Percentiles rank a stretch among this genome's conserved stretches.
Evolutionary conservation across 2,888 invertebrate species (phyloP).

Genomic region (Parelbella ahira): DNA sequence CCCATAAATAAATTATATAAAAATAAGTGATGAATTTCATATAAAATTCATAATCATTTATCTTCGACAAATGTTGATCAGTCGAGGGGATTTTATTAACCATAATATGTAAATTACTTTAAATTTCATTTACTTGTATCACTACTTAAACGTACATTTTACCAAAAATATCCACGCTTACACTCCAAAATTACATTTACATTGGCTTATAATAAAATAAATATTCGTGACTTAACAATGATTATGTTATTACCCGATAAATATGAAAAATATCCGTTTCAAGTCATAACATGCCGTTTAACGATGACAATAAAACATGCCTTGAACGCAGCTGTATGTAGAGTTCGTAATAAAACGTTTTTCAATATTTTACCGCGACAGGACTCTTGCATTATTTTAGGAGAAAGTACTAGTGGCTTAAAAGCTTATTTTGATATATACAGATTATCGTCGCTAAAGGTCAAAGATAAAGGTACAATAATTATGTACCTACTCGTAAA

Average conservation of each 20-base stretch:
- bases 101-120: too few relatives aligned
- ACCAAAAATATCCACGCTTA: too few relatives aligned
- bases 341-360: slow-evolving; percentile 14
- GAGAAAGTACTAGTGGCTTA: slow-evolving; percentile 17
- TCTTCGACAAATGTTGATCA: too few relatives aligned
- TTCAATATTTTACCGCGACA: slow-evolving; percentile 11
- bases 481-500: too few relatives aligned
- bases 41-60: too few relatives aligned
- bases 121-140: too few relatives aligned
- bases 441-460: slow-evolving; percentile 4
- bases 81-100: too few relatives aligned
- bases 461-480: slow-evolving; percentile 5
- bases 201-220: background rate
- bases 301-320: slow-evolving; percentile 19
- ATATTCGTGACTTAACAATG: background rate
- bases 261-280: slow-evolving; percentile 12
- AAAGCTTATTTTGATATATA: slow-evolving; percentile 5
- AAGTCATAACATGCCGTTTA: slow-evolving; percentile 21
- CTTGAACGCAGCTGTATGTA: slow-evolving; percentile 21
- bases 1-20: too few relatives aligned
- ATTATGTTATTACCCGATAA: slow-evolving; percentile 4
- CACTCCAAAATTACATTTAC: too few relatives aligned
- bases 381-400: slow-evolving; percentile 17
- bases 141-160: too few relatives aligned
- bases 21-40: too few relatives aligned